A percentile compares a stretch with the other conserved stretches of the same genome.
These are phyloP conservation scores for Myotis myotis DNA, from an alignment of 2,797 vertebrate genomes.

Conservation along the genomic window DNA sequence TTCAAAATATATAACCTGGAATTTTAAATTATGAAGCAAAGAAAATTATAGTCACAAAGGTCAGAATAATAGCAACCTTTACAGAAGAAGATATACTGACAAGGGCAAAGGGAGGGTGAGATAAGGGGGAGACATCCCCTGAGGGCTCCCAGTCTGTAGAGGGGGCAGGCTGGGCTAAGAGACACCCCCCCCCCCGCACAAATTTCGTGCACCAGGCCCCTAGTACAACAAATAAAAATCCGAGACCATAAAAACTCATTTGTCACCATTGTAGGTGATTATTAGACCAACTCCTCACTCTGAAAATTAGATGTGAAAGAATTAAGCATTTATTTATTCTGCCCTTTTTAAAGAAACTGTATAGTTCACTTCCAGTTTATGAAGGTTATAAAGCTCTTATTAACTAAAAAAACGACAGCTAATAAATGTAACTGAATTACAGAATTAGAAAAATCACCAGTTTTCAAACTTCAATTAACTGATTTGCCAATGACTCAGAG, in stretches of 20 bases:
- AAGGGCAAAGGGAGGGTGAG: not conserved
- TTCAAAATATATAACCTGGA: not conserved
- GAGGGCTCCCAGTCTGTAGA: no score
- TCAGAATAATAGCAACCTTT: not conserved
- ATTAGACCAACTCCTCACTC: not conserved
- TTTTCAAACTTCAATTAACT: conserved; percentile 26
- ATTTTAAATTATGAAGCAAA: conserved; percentile 49
- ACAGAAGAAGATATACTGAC: not conserved
- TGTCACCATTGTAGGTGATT: not conserved
- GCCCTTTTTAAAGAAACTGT: not conserved
- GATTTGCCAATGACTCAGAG: not conserved
- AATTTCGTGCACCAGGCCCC: no score
- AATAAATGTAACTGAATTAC: conserved; percentile 7
- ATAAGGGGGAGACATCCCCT: not conserved
- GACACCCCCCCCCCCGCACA: no score
- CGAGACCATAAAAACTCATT: not conserved
- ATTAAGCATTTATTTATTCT: conserved; percentile 23
- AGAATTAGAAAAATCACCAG: conserved; percentile 3
- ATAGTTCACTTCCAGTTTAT: not conserved
- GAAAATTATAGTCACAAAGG: conserved; percentile 18
- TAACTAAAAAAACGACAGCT: conserved; percentile 12
- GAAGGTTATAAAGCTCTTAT: not conserved
- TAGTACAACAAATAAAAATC: conserved; percentile 11
- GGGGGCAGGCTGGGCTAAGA: no score
- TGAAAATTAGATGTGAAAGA: not conserved